Conservation (phyloP, 2,797 vertebrate genomes). For the Pangasius krempfi region DNA sequence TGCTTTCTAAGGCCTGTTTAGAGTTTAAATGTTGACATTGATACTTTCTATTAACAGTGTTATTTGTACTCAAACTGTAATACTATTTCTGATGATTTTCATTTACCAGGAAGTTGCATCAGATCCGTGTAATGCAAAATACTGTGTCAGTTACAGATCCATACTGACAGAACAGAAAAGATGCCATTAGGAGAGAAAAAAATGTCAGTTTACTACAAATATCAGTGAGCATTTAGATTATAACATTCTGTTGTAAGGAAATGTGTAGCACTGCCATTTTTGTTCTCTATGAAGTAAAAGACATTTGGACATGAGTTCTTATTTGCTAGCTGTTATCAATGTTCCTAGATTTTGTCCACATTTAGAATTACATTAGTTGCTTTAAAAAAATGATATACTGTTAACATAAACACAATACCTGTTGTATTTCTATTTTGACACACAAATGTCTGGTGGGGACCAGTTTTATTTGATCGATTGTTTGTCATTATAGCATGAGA, state of each 20-base stretch:
- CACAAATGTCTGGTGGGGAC: conserved; percentile 40
- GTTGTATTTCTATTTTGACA: conserved; percentile 33
- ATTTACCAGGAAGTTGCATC: conserved; percentile 8
- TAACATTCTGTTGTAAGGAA: conserved; percentile 13
- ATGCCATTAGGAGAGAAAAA: neutral
- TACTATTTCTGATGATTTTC: neutral
- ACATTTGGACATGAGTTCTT: conserved; percentile 16
- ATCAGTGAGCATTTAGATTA: conserved; percentile 3
- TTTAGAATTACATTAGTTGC: conserved; percentile 21
- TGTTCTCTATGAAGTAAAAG: conserved; percentile 4
- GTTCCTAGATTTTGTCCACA: conserved; percentile 18
- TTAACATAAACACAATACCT: conserved; percentile 17
- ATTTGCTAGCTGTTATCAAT: conserved; percentile 11
- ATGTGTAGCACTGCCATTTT: conserved; percentile 25
- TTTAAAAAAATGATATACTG: neutral
- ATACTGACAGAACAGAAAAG: neutral
- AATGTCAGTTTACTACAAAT: neutral
- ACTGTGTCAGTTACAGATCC: neutral
- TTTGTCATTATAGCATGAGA: conserved; percentile 7
- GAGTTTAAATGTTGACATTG: conserved; percentile 2
- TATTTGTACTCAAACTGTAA: conserved; percentile 11
- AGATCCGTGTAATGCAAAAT: neutral
- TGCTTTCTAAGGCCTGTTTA: conserved; percentile 15
- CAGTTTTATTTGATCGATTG: conserved; percentile 38
- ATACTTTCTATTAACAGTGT: conserved; percentile 22